Conservation (phyloP, 2,113 vertebrate species). For the Trinectes maculatus region DNA sequence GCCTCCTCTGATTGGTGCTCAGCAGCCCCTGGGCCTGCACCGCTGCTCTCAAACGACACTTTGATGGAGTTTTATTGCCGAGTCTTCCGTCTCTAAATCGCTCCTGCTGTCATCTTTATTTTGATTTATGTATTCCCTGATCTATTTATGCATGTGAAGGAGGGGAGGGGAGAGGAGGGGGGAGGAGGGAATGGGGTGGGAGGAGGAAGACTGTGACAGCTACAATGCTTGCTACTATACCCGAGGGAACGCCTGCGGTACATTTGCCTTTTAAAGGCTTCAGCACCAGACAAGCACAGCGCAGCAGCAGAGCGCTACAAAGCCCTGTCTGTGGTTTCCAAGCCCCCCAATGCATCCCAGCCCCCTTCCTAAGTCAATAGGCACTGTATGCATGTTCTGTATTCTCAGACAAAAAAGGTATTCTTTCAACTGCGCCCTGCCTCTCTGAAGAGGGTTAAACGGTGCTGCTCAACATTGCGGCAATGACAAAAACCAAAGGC, state of each 20-base stretch:
- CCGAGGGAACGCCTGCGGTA: constrained; percentile 78
- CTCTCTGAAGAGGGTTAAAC: constrained; percentile 78
- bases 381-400: constrained; percentile 73
- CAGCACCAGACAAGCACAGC: constrained; percentile 68
- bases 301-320: constrained; percentile 71
- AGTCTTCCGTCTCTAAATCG: constrained; percentile 81
- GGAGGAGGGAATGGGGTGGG: constrained; percentile 12
- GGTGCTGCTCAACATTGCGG: constrained; percentile 60
- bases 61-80: constrained; percentile 84
- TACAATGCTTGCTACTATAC: constrained; percentile 72
- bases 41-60: constrained; percentile 78
- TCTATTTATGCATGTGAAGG: constrained; percentile 83
- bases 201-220: constrained; percentile 72
- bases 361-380: constrained; percentile 69
- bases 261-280: constrained; percentile 82
- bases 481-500: constrained; percentile 72
- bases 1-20: constrained; percentile 77
- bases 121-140: constrained; percentile 86
- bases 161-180: constrained; percentile 51
- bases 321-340: constrained; percentile 66
- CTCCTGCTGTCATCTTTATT: constrained; percentile 84
- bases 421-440: constrained; percentile 70
- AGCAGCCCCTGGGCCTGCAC: constrained; percentile 71
- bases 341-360: constrained; percentile 33
- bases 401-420: constrained; percentile 69